These are phyloP conservation scores for Furnarius figulus DNA, from an alignment of 2,113 vertebrate genomes.

Conservation along the genomic window DNA sequence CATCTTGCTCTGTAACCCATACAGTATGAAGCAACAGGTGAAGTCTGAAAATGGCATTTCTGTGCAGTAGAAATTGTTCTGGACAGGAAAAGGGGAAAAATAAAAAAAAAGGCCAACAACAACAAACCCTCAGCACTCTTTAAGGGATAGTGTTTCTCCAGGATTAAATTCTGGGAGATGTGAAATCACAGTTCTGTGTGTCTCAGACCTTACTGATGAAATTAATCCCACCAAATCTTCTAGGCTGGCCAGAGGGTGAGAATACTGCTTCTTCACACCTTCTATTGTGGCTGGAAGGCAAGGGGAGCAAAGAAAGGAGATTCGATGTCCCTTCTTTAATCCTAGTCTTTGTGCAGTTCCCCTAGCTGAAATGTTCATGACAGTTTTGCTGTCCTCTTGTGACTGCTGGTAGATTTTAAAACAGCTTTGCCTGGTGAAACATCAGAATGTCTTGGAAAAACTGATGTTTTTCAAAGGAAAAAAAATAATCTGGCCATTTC, in stretches of 20 bases:
- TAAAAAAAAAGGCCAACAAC: background rate
- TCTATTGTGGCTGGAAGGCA: background rate
- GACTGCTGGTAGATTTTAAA: background rate
- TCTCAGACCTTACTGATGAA: background rate
- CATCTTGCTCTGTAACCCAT: background rate
- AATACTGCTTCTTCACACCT: background rate
- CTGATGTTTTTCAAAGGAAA: background rate
- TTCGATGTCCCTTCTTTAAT: background rate
- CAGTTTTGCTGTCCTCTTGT: background rate
- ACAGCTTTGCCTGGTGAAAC: background rate
- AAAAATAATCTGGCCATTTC: background rate
- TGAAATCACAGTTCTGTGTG: background rate
- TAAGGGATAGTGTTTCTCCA: fast-evolving
- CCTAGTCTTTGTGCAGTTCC: background rate
- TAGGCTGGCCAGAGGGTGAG: background rate
- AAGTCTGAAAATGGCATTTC: background rate
- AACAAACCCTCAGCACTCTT: background rate
- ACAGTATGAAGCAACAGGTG: background rate
- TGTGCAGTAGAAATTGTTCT: background rate
- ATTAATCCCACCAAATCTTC: background rate
- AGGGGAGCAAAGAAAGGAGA: background rate
- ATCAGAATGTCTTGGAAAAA: background rate
- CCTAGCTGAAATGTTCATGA: background rate
- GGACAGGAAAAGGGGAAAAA: fast-evolving
- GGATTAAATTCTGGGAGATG: background rate